phyloP scores from a whole-genome alignment of 2,113 vertebrate genomes.

The Dipodomys stephensi region DNA sequence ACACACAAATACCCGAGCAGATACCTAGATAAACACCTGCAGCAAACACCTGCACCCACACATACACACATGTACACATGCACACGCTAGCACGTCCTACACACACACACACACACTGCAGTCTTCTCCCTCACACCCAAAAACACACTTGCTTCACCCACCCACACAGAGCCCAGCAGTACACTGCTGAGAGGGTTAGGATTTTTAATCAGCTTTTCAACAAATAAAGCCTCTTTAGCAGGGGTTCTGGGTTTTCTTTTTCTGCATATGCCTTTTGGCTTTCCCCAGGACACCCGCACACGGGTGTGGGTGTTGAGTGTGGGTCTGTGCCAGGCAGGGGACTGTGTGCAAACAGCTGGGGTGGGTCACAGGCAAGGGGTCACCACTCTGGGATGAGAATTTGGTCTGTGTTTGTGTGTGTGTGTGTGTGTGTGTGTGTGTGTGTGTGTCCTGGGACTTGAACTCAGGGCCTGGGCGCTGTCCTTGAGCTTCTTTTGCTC shows the following conservation, averaged over 20 bases:
- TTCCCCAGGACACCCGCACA: not conserved
- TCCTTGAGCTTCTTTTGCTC: no score
- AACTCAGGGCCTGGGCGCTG: no score
- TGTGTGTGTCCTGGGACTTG: no score
- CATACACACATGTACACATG: not conserved
- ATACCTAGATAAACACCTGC: not conserved
- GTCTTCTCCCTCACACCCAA: conserved; percentile 33
- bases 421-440: no score
- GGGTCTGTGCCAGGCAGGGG: not conserved
- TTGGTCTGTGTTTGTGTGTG: not conserved
- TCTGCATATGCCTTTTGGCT: not conserved
- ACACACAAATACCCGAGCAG: not conserved
- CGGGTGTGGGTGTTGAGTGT: not conserved
- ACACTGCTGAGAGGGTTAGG: conserved; percentile 51
- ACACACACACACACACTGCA: not conserved
- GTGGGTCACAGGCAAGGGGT: not conserved
- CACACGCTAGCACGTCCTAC: not conserved
- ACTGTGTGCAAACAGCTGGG: no score
- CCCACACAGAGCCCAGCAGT: conserved; percentile 50
- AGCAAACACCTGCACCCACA: not conserved
- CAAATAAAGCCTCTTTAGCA: conserved; percentile 29
- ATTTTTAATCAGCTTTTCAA: conserved; percentile 65
- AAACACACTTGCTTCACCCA: conserved; percentile 38
- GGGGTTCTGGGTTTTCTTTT: not conserved
- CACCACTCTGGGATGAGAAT: not conserved